Evolutionary conservation across 2,113 vertebrate genomes (phyloP).

Genomic region (Tyto alba): DNA sequence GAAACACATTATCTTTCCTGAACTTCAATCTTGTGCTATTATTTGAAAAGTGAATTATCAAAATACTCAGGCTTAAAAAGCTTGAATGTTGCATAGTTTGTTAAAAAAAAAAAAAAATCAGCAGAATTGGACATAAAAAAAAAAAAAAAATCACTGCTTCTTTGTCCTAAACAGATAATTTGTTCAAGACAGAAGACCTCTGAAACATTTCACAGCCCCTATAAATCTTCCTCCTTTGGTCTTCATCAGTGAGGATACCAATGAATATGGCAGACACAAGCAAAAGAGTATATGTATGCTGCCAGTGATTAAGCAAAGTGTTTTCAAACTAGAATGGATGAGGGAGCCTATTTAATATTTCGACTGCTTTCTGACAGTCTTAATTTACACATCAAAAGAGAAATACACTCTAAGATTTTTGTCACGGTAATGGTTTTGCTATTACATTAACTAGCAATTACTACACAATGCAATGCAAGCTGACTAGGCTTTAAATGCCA

Average conservation of each 20-base stretch:
- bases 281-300: neutral
- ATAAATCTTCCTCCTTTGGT: neutral
- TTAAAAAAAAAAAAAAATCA: neutral
- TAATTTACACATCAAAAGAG: slow-evolving; percentile 57
- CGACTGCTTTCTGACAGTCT: neutral
- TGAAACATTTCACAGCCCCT: neutral
- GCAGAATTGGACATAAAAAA: neutral
- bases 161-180: neutral
- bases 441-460: slow-evolving; percentile 51
- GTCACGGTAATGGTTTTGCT: slow-evolving; percentile 26
- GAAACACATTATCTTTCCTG: neutral
- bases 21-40: neutral
- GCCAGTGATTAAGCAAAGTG: neutral
- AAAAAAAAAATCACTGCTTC: neutral
- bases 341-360: neutral
- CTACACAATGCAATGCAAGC: slow-evolving; percentile 20
- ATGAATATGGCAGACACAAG: neutral
- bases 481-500: slow-evolving; percentile 45
- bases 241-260: neutral
- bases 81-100: neutral
- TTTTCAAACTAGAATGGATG: slow-evolving; percentile 20
- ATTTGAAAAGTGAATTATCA: neutral
- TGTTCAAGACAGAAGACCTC: neutral
- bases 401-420: slow-evolving; percentile 14
- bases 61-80: neutral